Conservation (phyloP, 2,888 invertebrate species). For the Leucania comma region DNA sequence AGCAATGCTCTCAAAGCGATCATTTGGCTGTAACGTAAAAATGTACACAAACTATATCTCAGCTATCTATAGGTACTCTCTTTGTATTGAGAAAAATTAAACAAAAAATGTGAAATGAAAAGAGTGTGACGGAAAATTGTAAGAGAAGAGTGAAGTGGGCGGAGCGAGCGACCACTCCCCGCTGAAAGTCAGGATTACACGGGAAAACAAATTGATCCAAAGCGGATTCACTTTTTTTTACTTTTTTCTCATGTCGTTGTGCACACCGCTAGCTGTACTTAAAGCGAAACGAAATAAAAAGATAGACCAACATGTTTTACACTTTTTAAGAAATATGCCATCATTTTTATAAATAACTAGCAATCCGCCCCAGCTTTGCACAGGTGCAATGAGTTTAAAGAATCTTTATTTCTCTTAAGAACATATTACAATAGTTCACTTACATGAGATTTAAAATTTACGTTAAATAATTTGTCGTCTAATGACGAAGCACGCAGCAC, state of each 20-base stretch:
- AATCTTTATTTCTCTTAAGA: too few relatives aligned
- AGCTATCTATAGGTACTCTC: neutral
- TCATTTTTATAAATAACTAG: constrained; percentile 5
- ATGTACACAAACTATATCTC: neutral
- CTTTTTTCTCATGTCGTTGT: constrained; percentile 57
- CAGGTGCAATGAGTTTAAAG: too few relatives aligned
- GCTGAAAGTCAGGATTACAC: constrained; percentile 67
- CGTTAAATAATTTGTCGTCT: too few relatives aligned
- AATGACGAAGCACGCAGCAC: too few relatives aligned
- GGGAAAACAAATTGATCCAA: constrained; percentile 77
- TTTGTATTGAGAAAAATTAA: neutral
- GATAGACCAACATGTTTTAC: constrained; percentile 17
- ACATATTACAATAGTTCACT: too few relatives aligned
- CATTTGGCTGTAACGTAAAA: neutral
- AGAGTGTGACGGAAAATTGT: constrained; percentile 68
- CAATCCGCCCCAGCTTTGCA: too few relatives aligned
- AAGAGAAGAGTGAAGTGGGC: constrained; percentile 67
- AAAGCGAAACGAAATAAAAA: constrained; percentile 38
- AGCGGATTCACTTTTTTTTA: constrained; percentile 71
- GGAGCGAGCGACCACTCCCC: constrained; percentile 76
- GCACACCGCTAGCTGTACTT: constrained; percentile 46
- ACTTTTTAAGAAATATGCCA: neutral
- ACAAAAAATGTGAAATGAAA: constrained; percentile 26
- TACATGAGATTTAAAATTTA: too few relatives aligned
- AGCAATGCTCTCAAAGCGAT: neutral